These are phyloP conservation scores for Amblyjoppa fuscipennis DNA, from an alignment of 2,888 invertebrate genomes.

Conservation along the genomic window DNA sequence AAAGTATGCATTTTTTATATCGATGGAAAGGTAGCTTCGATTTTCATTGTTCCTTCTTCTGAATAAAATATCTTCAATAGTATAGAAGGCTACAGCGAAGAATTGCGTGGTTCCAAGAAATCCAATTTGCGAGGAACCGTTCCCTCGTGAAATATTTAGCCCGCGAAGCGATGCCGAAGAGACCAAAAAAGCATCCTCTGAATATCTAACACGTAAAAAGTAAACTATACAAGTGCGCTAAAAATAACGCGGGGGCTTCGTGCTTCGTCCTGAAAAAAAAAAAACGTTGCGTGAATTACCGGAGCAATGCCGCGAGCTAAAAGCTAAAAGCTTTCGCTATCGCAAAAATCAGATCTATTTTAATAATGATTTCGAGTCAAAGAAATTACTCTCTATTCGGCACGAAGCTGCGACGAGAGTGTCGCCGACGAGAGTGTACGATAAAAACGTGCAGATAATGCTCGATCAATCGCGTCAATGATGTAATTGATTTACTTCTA, in stretches of 20 bases:
- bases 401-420: neutral
- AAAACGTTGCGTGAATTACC: neutral
- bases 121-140: neutral
- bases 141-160: neutral
- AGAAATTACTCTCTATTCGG: neutral
- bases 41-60: neutral
- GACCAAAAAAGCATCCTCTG: neutral
- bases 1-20: slow-evolving; percentile 51
- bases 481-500: slow-evolving; percentile 69
- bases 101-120: neutral
- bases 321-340: neutral
- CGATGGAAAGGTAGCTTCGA: slow-evolving; percentile 5
- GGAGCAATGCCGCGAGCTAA: neutral
- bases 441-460: slow-evolving; percentile 46
- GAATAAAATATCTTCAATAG: neutral
- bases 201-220: neutral
- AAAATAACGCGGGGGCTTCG: slow-evolving; percentile 1
- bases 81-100: neutral
- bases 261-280: neutral
- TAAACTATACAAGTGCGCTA: slow-evolving; percentile 1
- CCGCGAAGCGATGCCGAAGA: neutral
- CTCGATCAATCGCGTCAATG: slow-evolving; percentile 65
- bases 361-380: neutral
- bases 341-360: neutral
- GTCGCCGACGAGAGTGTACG: neutral